Evolutionary conservation across 2,888 invertebrate genomes (phyloP), one percentile per base, ranked within the genome.

Genomic region (Cremastobaeus sp.): DNA sequence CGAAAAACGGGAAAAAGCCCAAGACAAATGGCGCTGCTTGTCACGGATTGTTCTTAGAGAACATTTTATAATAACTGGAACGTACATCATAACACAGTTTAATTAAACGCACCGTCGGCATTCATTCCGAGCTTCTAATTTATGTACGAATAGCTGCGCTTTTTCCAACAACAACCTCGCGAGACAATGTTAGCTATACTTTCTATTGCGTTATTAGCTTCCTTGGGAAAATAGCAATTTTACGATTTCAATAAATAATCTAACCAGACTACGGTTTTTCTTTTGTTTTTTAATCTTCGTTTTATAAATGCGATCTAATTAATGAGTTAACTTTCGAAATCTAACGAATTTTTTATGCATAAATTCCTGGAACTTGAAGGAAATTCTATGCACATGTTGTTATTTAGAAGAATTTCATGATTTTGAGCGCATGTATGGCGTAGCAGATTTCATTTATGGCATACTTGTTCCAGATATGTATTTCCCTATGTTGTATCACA

Each of bases 81-180:
- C 84, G 81, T 86, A 85, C 82, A 86, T 86, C 85, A 86, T 76
- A 82, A 82, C 82, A 78, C 82, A 82, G 82, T 86, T 86, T 86
- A 86, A 86, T 86, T 86, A 86, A 86, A 86, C 82, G 82, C 76
- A 72, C 77, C 79, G 79, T 78, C 77, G 83, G 74, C 74, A 76
- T 79, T 78, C 76, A 78, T 79, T 76, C 66, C 62, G 72, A 76
- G 79, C 79, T 76, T 80, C 80, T 84, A 83, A 84, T 85, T 84
- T 84, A 84, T 83, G 84, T 82, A 81, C 81, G 83, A 83, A 82
- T 83, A 83, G 84, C 81, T 84, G 77, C 78, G 74, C 73, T 80
- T 77, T 81, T 74, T 62, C n/a, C n/a, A 65, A 70, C 32, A 47
- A 43, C 45, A 35, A 35, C 62, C 43, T 62, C 35, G 47, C 62